Evolutionary conservation across 2,797 vertebrate genomes (phyloP).

Genomic region (Chelon labrosus): DNA sequence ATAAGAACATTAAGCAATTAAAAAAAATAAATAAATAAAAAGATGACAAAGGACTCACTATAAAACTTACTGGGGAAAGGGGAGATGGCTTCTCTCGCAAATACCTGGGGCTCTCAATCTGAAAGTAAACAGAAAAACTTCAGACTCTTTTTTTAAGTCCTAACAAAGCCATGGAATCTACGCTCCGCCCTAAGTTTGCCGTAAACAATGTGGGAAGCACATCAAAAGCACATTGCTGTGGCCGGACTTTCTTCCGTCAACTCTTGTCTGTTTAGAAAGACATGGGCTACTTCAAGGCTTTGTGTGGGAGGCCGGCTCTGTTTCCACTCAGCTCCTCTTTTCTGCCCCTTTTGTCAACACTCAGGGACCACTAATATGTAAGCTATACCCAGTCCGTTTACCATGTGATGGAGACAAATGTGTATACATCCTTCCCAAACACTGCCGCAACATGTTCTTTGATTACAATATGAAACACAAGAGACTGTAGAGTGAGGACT

Average conservation of each 20-base stretch:
- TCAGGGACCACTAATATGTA: constrained; percentile 73
- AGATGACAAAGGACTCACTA: constrained; percentile 13
- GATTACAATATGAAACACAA: constrained; percentile 64
- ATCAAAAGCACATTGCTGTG: constrained; percentile 76
- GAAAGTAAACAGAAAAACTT: constrained; percentile 71
- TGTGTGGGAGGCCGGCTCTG: constrained; percentile 68
- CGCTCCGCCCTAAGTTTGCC: constrained; percentile 69
- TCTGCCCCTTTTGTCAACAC: constrained; percentile 79
- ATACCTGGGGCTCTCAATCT: constrained; percentile 96
- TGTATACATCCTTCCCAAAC: constrained; percentile 65
- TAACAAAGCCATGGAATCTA: constrained; percentile 61
- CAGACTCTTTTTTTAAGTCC: constrained; percentile 37
- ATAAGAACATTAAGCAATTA: constrained; percentile 2
- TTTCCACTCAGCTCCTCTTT: constrained; percentile 65
- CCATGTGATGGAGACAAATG: constrained; percentile 61
- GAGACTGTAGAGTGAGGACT: constrained; percentile 33
- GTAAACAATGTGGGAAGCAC: constrained; percentile 80
- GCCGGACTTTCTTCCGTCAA: constrained; percentile 73
- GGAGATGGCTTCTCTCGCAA: constrained; percentile 89
- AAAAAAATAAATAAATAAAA: constrained; percentile 16
- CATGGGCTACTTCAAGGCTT: constrained; percentile 73
- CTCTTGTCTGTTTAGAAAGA: constrained; percentile 78
- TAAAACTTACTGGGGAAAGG: constrained; percentile 88
- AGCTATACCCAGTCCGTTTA: constrained; percentile 68
- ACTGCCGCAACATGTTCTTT: constrained; percentile 64